Percentiles rank a stretch among this genome's conserved stretches.
Evolutionary conservation across 2,797 vertebrate species (phyloP).

Genomic region (Macrochelys suwanniensis): DNA sequence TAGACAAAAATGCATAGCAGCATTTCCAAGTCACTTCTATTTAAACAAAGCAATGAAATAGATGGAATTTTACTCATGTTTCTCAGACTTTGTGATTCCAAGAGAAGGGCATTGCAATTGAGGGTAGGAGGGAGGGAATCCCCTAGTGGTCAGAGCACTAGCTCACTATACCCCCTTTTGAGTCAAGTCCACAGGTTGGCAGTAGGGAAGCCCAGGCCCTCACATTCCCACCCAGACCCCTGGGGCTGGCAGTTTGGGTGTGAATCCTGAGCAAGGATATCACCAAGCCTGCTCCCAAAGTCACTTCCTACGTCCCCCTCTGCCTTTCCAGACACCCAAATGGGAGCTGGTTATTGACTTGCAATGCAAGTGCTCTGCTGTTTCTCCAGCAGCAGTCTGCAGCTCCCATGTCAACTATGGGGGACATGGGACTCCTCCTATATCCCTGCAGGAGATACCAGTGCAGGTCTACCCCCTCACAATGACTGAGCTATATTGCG

Average conservation of each 20-base stretch:
- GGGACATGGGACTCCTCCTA: neutral
- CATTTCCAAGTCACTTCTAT: conserved; percentile 11
- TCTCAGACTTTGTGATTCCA: conserved; percentile 39
- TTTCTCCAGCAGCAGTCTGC: neutral
- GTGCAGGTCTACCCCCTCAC: neutral
- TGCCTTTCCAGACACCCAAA: neutral
- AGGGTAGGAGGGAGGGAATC: neutral
- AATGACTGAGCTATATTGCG: neutral
- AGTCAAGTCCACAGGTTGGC: neutral
- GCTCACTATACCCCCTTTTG: neutral
- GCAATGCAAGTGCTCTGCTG: neutral
- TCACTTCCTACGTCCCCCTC: neutral
- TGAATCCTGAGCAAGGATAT: neutral
- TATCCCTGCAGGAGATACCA: neutral
- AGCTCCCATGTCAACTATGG: neutral
- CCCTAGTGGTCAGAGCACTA: neutral
- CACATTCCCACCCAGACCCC: too few species aligned
- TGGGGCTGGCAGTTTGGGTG: neutral
- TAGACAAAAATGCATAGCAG: neutral
- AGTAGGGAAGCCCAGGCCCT: too few species aligned
- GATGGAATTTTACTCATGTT: conserved; percentile 49
- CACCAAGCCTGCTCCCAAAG: neutral
- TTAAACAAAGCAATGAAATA: conserved; percentile 53
- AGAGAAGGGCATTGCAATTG: conserved; percentile 53
- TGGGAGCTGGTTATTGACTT: neutral